Evolutionary conservation across 2,797 vertebrate genomes (phyloP).

Genomic region (Selene dorsalis): DNA sequence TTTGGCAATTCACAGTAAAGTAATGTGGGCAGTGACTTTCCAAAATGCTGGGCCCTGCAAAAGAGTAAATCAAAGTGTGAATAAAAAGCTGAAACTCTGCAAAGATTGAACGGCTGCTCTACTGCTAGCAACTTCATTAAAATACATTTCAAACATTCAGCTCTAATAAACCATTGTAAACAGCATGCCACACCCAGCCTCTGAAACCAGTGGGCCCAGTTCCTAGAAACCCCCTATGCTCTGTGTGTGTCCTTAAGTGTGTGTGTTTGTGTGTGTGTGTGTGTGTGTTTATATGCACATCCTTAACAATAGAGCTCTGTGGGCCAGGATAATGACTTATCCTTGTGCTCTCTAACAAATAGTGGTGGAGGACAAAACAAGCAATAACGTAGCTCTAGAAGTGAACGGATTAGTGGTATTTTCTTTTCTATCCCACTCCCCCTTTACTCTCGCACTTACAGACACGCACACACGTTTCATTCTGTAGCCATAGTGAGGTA

Average conservation of each 20-base stretch:
- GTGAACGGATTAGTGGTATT: slow-evolving; percentile 19
- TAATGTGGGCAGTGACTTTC: slow-evolving; percentile 31
- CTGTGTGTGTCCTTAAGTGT: slow-evolving; percentile 25
- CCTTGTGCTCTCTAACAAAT: slow-evolving; percentile 16
- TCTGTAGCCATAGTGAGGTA: slow-evolving; percentile 21
- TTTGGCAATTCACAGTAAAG: slow-evolving; percentile 52
- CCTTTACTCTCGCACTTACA: background rate
- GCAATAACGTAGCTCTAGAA: slow-evolving; percentile 32
- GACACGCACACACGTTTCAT: slow-evolving; percentile 8
- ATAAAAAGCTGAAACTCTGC: slow-evolving; percentile 15
- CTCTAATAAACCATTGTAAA: slow-evolving; percentile 35
- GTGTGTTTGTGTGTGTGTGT: slow-evolving; percentile 8
- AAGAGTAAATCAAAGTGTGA: slow-evolving; percentile 30
- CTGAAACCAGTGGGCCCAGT: slow-evolving; percentile 42
- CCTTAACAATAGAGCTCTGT: slow-evolving; percentile 52
- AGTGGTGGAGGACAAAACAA: slow-evolving; percentile 29
- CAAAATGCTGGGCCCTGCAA: slow-evolving; percentile 18
- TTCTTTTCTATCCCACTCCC: background rate
- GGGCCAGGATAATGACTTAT: slow-evolving; percentile 29
- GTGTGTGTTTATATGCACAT: slow-evolving; percentile 18
- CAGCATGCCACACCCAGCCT: slow-evolving; percentile 38
- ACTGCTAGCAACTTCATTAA: background rate
- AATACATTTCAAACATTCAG: slow-evolving; percentile 30
- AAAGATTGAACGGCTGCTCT: slow-evolving; percentile 7
- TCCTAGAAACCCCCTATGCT: slow-evolving; percentile 34